A percentile compares a stretch with the other conserved stretches of the same genome.
Evolutionary conservation across 2,888 invertebrate genomes (phyloP).

Genomic region (Glaucopsyche alexis): DNA sequence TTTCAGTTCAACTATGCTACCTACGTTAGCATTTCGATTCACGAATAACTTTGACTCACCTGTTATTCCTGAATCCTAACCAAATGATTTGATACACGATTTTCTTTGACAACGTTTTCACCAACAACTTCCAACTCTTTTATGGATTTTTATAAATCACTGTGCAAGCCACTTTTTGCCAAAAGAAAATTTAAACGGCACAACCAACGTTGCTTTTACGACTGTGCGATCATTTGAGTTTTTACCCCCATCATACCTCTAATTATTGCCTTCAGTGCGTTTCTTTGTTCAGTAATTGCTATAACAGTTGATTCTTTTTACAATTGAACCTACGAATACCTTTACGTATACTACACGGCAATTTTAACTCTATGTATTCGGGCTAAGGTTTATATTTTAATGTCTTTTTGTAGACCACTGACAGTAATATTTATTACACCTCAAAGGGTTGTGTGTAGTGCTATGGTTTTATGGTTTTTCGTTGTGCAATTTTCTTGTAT

Average conservation of each 20-base stretch:
- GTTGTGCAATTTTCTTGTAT: slow-evolving; percentile 73
- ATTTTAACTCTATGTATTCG: slow-evolving; percentile 40
- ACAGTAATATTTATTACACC: slow-evolving; percentile 70
- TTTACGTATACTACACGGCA: background rate
- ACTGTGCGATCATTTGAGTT: slow-evolving; percentile 55
- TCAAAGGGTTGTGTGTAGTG: slow-evolving; percentile 71
- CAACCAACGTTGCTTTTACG: slow-evolving; percentile 41
- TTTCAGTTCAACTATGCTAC: no score
- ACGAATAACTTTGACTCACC: background rate
- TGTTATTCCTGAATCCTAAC: background rate
- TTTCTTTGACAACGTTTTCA: background rate
- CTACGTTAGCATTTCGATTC: no score
- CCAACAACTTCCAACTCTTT: background rate
- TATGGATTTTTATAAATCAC: background rate
- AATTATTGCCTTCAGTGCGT: slow-evolving; percentile 62
- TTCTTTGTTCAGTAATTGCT: slow-evolving; percentile 67
- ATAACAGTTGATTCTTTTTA: slow-evolving; percentile 61
- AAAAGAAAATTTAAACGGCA: slow-evolving; percentile 38
- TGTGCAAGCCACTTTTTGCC: slow-evolving; percentile 4
- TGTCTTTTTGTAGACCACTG: slow-evolving; percentile 44
- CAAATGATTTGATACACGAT: background rate
- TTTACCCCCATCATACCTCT: slow-evolving; percentile 58
- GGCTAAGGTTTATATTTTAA: slow-evolving; percentile 43
- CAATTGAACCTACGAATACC: slow-evolving; percentile 40
- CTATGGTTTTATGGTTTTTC: slow-evolving; percentile 73